Conservation (phyloP, 2,888 invertebrate species). For the Ptilodon capucinus region DNA sequence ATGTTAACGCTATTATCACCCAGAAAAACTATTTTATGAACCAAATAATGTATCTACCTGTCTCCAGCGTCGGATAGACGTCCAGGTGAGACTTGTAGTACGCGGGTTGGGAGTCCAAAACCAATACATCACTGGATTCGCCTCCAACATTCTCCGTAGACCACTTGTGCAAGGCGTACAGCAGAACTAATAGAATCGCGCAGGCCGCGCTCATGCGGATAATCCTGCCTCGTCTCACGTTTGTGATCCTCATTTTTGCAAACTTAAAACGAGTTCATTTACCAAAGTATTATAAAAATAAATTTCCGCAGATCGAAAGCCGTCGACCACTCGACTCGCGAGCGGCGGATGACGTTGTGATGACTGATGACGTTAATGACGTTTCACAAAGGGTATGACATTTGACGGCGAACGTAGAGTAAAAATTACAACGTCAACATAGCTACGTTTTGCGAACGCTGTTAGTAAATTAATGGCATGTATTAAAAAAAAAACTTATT, state of each 20-base stretch:
- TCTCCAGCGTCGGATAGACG: conserved; percentile 65
- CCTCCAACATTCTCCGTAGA: conserved; percentile 68
- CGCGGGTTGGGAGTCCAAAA: conserved; percentile 42
- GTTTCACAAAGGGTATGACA: no score
- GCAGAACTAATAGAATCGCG: conserved; percentile 80
- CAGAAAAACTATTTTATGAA: conserved; percentile 1
- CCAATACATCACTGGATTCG: conserved; percentile 34
- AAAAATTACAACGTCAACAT: no score
- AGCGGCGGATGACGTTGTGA: neutral
- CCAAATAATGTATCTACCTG: conserved; percentile 49
- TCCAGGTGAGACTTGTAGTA: conserved; percentile 61
- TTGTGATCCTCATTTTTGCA: conserved; percentile 83
- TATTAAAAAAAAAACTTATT: no score
- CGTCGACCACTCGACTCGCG: neutral
- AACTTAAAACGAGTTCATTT: conserved; percentile 34
- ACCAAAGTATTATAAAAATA: conserved; percentile 24
- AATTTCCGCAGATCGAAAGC: neutral
- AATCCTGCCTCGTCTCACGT: conserved; percentile 82
- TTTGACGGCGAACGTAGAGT: no score
- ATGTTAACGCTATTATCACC: conserved; percentile 8
- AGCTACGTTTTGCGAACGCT: no score
- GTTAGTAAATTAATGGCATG: no score
- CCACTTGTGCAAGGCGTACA: conserved; percentile 85
- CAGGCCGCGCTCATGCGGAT: conserved; percentile 78
- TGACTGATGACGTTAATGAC: no score